phyloP scores from a whole-genome alignment of 2,797 vertebrate species.

The Myiothlypis chrysogaster region DNA sequence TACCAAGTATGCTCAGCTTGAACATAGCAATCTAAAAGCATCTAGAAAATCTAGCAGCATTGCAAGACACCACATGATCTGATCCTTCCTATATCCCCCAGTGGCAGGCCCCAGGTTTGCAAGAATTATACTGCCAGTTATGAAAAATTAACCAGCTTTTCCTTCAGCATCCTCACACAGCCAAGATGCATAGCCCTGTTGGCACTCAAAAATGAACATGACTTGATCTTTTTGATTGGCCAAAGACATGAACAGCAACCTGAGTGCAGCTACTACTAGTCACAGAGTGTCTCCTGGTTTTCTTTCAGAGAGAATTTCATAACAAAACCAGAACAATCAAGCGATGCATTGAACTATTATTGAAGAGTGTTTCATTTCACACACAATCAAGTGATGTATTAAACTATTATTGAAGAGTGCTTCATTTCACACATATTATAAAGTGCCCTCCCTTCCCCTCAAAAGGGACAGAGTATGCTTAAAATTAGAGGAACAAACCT shows the following conservation, averaged over 20 bases:
- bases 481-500: constrained; percentile 75
- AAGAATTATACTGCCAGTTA: not conserved
- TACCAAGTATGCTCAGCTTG: not conserved
- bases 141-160: not conserved
- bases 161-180: not conserved
- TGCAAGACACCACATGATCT: not conserved
- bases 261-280: not conserved
- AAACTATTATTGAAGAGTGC: not conserved
- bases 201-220: not conserved
- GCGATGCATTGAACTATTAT: not conserved
- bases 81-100: not conserved
- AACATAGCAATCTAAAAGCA: not conserved
- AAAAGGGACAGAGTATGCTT: not conserved
- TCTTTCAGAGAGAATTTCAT: not conserved
- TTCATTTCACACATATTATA: not conserved
- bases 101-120: not conserved
- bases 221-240: not conserved
- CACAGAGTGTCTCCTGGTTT: not conserved
- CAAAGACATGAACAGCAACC: not conserved
- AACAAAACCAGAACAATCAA: not conserved
- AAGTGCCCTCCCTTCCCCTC: not conserved
- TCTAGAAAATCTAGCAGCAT: not conserved
- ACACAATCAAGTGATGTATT: not conserved
- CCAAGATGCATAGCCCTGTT: not conserved
- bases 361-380: not conserved